phyloP scores from a whole-genome alignment of 2,888 invertebrate genomes.

The Diadegma fenestrale region DNA sequence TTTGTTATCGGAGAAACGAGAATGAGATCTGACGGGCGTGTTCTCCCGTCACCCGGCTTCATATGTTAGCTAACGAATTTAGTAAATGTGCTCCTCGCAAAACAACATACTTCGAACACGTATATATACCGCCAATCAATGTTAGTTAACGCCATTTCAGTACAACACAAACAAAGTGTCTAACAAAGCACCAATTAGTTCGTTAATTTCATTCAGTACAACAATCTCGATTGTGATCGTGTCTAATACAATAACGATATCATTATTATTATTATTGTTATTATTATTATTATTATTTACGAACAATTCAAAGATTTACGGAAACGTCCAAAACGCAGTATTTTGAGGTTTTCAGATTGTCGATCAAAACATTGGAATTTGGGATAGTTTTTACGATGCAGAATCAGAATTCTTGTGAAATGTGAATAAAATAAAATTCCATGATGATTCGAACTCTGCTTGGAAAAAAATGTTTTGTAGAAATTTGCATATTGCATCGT shows the following conservation, averaged over 20 bases:
- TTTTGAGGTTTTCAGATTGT: constrained; percentile 47
- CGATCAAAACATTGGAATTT: neutral
- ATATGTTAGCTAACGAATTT: constrained; percentile 19
- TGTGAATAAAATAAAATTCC: no score
- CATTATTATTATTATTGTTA: constrained; percentile 49
- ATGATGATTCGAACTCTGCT: no score
- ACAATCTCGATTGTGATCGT: constrained; percentile 65
- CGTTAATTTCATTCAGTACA: constrained; percentile 66
- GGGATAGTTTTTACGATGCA: neutral
- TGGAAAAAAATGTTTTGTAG: no score
- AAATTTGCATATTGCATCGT: neutral
- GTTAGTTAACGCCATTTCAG: constrained; percentile 74
- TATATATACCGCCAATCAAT: constrained; percentile 61
- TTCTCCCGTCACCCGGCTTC: constrained; percentile 31
- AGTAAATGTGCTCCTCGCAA: neutral
- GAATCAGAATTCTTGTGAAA: no score
- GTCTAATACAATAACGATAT: constrained; percentile 63
- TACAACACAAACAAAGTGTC: constrained; percentile 69
- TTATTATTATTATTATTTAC: constrained; percentile 32
- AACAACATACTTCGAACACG: constrained; percentile 42
- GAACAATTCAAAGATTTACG: constrained; percentile 39
- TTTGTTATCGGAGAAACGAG: constrained; percentile 2
- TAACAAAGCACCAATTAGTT: constrained; percentile 60
- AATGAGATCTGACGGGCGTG: neutral
- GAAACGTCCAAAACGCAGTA: constrained; percentile 61